Conservation (phyloP, 2,113 vertebrate genomes). For the Gobio gobio region DNA sequence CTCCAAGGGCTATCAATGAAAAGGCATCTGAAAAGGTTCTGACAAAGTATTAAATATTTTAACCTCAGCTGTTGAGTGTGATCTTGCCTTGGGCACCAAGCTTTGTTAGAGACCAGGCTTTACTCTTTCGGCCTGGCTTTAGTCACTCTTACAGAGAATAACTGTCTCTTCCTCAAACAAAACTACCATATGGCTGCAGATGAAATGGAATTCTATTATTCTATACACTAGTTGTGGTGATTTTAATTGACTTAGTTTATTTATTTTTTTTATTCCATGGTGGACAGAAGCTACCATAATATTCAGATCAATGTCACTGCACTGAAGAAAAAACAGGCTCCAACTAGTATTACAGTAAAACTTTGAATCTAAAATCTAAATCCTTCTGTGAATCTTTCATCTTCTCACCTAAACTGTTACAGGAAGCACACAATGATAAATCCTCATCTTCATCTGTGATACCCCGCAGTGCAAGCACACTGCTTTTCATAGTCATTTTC, state of each 20-base stretch:
- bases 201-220: not conserved
- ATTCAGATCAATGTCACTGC: too few species aligned
- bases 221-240: too few species aligned
- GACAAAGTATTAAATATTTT: slow-evolving; percentile 55
- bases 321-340: not conserved
- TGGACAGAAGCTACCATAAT: too few species aligned
- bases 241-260: too few species aligned
- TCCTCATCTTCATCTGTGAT: slow-evolving; percentile 7
- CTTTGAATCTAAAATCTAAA: not conserved
- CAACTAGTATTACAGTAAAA: not conserved
- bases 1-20: slow-evolving; percentile 52
- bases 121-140: not conserved
- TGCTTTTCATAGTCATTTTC: not conserved
- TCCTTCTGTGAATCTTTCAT: not conserved
- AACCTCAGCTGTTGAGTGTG: slow-evolving; percentile 44
- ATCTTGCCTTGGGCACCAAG: slow-evolving; percentile 35
- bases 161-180: not conserved
- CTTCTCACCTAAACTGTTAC: not conserved
- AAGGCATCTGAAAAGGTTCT: slow-evolving; percentile 46
- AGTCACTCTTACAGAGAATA: not conserved
- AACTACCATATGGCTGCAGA: not conserved
- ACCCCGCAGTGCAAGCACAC: not conserved
- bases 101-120: not conserved
- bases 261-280: too few species aligned
- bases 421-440: not conserved